Percentiles rank a stretch among this genome's conserved stretches.
phyloP scores from a whole-genome alignment of 2,797 vertebrate species.

The Anas capensis region DNA sequence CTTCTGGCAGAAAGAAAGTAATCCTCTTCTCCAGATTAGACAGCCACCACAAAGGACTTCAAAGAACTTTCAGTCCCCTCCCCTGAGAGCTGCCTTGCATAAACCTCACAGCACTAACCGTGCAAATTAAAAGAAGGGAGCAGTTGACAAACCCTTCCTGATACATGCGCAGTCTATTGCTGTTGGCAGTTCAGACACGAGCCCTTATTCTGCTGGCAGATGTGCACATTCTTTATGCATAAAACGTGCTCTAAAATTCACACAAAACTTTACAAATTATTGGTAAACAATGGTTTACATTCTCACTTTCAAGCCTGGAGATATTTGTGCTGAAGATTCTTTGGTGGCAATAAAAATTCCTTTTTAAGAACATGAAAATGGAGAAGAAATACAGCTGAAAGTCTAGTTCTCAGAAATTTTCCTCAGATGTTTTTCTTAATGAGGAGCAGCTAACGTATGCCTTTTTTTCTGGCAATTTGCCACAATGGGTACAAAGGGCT shows the following conservation, averaged over 20 bases:
- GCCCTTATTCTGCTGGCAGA: slow-evolving; percentile 59
- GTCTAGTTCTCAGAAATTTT: slow-evolving; percentile 33
- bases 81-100: slow-evolving; percentile 83
- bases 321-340: slow-evolving; percentile 9
- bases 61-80: slow-evolving; percentile 85
- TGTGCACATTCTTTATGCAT: neutral
- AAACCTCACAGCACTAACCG: slow-evolving; percentile 90
- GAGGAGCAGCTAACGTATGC: slow-evolving; percentile 41
- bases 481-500: slow-evolving; percentile 38
- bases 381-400: slow-evolving; percentile 20
- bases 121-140: slow-evolving; percentile 75
- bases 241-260: slow-evolving; percentile 10
- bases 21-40: slow-evolving; percentile 92
- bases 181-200: slow-evolving; percentile 63
- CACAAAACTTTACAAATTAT: slow-evolving; percentile 44
- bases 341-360: neutral
- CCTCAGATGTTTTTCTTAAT: slow-evolving; percentile 56
- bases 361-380: slow-evolving; percentile 9
- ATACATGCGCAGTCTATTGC: slow-evolving; percentile 60
- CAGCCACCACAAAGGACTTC: slow-evolving; percentile 93
- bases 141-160: slow-evolving; percentile 73
- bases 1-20: slow-evolving; percentile 90
- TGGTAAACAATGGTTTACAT: slow-evolving; percentile 25
- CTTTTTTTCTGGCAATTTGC: neutral
- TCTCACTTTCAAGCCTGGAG: slow-evolving; percentile 20